Evolutionary conservation across 2,888 invertebrate species (phyloP), one percentile per base, ranked within the genome.

Genomic region (Stictocephala bisonia): DNA sequence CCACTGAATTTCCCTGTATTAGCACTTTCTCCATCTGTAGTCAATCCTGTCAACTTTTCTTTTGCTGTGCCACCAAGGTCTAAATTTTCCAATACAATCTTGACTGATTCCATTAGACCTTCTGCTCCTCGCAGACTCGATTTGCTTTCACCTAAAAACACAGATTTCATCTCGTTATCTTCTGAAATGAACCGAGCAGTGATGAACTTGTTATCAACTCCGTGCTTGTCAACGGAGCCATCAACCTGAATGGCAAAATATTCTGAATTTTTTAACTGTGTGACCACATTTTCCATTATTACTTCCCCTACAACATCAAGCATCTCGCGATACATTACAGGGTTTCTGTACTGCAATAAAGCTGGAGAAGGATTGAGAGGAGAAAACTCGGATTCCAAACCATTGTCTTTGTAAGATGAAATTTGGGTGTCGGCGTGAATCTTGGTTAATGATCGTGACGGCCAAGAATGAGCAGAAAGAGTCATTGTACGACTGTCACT

Each of bases 1-100:
- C 64, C 73, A 51, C 41, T 71, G 29, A 58, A 50, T 44, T 71
- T 73, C 22, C 64, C 73, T 40, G 73, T 73, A 26, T 71, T 73
- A n/a, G 70, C 56, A 70, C 56, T 73, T 68, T 73, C 70, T 22
- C 71, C 60, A 71, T 73, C 73, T 22, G 70, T 71, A 0, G 73
- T 73, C 29, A 73, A 11, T 27, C 73, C 73, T 29, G 60, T 73
- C 26, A 73, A 29, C 66, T 74, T 74, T 66, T 74, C 66, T 71
- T 71, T 71, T 27, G 56, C 53, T 4, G 27, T 24, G 29, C 51
- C 15, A 40, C 60, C 71, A 66, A 72, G 48, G 41, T 18, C 44
- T 24, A 74, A 27, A 26, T 72, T 50, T 74, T 29, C 15, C 9
- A 71, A 73, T 27, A 53, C 53, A 40, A 71, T 41, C 60, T 35